Conservation (phyloP, 2,888 invertebrate genomes). For the Ochlodes sylvanus region DNA sequence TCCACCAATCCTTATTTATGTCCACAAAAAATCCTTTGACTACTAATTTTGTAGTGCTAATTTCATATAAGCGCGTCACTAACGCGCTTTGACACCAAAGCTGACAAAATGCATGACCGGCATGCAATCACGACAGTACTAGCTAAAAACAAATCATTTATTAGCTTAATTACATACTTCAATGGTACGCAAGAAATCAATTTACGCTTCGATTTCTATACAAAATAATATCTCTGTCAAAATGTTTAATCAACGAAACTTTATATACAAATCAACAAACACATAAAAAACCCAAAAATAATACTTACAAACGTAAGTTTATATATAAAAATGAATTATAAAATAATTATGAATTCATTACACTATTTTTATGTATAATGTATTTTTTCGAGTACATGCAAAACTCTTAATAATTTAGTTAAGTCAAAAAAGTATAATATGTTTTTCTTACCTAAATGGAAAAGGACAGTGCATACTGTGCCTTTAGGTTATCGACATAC, state of each 20-base stretch:
- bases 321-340: conserved; percentile 11
- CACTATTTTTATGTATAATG: conserved; percentile 2
- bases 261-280: conserved; percentile 10
- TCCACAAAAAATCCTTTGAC: no score
- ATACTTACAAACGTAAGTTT: not conserved
- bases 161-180: not conserved
- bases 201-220: not conserved
- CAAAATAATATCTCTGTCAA: conserved; percentile 13
- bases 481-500: not conserved
- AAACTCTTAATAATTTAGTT: not conserved
- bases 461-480: conserved; percentile 5
- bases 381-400: conserved; percentile 1
- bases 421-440: not conserved
- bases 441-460: not conserved
- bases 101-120: no score
- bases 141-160: conserved; percentile 2
- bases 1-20: no score
- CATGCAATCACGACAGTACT: not conserved
- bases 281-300: conserved; percentile 4
- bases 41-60: no score
- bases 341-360: conserved; percentile 18
- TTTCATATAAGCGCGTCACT: no score
- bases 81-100: no score
- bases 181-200: not conserved
- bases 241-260: conserved; percentile 1